Conservation (phyloP, 2,888 invertebrate genomes). For the Corbicula japonica region DNA sequence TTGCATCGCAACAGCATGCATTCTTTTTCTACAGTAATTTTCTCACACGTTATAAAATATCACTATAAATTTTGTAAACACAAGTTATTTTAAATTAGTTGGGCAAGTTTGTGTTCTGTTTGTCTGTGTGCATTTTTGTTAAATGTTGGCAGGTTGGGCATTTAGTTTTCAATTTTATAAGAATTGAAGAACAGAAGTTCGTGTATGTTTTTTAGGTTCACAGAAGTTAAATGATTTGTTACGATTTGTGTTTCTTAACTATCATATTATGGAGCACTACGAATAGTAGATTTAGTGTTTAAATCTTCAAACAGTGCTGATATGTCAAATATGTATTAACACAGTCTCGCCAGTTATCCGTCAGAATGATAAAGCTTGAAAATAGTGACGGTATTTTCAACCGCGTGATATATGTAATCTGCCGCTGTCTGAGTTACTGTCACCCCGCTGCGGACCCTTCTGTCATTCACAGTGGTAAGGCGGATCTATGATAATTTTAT, state of each 20-base stretch:
- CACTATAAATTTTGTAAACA: too few relatives aligned
- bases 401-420: constrained; percentile 65
- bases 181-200: too few relatives aligned
- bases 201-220: too few relatives aligned
- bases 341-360: constrained; percentile 41
- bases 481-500: constrained; percentile 31
- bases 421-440: constrained; percentile 46
- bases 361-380: constrained; percentile 58
- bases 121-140: too few relatives aligned
- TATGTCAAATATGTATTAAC: constrained; percentile 49
- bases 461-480: constrained; percentile 42
- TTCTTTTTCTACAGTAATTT: too few relatives aligned
- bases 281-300: constrained; percentile 27
- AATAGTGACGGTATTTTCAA: constrained; percentile 45
- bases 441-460: constrained; percentile 63
- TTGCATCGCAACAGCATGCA: constrained; percentile 15
- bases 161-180: too few relatives aligned
- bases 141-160: too few relatives aligned
- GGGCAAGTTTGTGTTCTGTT: too few relatives aligned
- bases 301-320: constrained; percentile 34
- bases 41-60: too few relatives aligned
- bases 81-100: too few relatives aligned
- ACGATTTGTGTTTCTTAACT: constrained; percentile 22
- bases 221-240: constrained; percentile 27
- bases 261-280: too few relatives aligned